Evolutionary conservation across 2,888 invertebrate species (phyloP), one percentile per base, ranked within the genome.

Genomic region (Stratiomys singularior): DNA sequence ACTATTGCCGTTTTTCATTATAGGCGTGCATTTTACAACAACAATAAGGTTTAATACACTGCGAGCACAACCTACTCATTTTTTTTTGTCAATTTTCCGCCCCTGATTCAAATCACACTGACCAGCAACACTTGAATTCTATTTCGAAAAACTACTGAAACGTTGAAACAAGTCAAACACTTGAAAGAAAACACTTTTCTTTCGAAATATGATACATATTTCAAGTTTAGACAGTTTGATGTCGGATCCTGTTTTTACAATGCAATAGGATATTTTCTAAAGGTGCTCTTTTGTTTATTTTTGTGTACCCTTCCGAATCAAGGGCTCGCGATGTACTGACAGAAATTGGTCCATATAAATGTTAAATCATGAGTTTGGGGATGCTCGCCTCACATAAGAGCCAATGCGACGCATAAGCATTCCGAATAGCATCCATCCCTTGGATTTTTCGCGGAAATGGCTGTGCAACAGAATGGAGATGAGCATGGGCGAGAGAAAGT

Each of bases 251-350:
- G 15, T 64, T 30, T 30, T 28, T 28, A 28, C 15, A 23, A 25
- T 60, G 21, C 58, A 60, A 52, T 80, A 63, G 18, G 18, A 27
- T 56, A 28, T 52, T 28, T 56, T 72, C n/a, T 60, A n/a, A 25
- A 37, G 18, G 18, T n/a, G 18, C 37, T 60, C 18, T 46, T 66
- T 66, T 52, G 47, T 76, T 64, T 66, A 28, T 76, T 79, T 56
- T 81, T 81, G 81, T 85, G 82, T 86, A 87, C 87, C 87, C 87
- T 87, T 84, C 85, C 85, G 84, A 84, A 85, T 84, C 86, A 85
- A 87, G 86, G 87, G 85, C 85, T 87, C 87, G 86, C 87, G 86
- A 85, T 83, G 83, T 83, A 87, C 87, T 87, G 87, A 84, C 85
- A 85, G 83, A 84, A 81, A 79, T 81, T 81, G 81, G 81, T 81